Conservation (phyloP, 2,113 vertebrate genomes). For the Nyctibius bracteatus region DNA sequence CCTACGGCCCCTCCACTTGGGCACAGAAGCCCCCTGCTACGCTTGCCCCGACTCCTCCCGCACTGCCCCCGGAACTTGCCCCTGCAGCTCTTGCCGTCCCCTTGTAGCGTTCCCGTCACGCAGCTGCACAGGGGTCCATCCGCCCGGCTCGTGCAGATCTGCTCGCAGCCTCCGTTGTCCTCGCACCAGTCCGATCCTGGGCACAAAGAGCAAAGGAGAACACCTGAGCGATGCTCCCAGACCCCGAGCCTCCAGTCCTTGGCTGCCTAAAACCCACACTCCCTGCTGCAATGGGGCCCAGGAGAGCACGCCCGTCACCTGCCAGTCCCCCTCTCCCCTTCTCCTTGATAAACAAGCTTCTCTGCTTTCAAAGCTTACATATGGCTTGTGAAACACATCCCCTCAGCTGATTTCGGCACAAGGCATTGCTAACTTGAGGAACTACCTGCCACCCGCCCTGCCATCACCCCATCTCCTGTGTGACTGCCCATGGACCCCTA, state of each 20-base stretch:
- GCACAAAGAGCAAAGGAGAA: background rate
- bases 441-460: no score
- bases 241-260: fast-evolving
- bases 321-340: no score
- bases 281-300: background rate
- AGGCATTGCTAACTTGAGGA: no score
- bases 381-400: no score
- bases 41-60: fast-evolving
- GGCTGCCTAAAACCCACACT: fast-evolving
- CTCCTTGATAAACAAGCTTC: no score
- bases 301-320: fast-evolving
- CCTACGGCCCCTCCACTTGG: fast-evolving
- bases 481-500: fast-evolving
- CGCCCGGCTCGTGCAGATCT: constrained; percentile 89
- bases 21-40: fast-evolving
- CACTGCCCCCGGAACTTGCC: constrained; percentile 44
- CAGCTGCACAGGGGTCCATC: constrained; percentile 90
- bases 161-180: constrained; percentile 91
- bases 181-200: constrained; percentile 92
- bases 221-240: background rate
- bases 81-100: constrained; percentile 86
- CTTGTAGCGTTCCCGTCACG: constrained; percentile 89
- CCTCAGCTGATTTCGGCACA: no score
- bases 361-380: no score
- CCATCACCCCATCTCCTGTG: no score